Percentiles rank a stretch among this genome's conserved stretches.
These are phyloP conservation scores for Aspidapion aeneum DNA, from an alignment of 2,888 invertebrate species.

Conservation along the genomic window DNA sequence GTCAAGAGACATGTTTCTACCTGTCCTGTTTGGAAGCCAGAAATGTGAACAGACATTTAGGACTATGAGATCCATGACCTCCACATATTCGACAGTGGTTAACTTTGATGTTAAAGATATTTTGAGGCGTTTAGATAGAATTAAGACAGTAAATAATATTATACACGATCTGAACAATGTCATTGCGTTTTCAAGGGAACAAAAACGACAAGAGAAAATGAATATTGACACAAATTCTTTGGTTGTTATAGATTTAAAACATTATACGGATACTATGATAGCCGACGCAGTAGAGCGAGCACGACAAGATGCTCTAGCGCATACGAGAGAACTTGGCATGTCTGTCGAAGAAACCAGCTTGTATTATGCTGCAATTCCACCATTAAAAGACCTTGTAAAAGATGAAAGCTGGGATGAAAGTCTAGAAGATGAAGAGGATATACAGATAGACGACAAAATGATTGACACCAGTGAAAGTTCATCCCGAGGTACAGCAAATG, in stretches of 20 bases:
- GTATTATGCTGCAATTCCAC: conserved; percentile 7
- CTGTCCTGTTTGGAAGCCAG: conserved; percentile 5
- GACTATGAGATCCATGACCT: background rate
- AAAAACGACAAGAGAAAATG: background rate
- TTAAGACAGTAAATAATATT: too few relatives aligned
- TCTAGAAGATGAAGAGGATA: background rate
- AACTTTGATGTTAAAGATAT: background rate
- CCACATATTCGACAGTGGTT: background rate
- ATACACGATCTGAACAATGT: background rate
- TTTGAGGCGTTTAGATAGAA: too few relatives aligned
- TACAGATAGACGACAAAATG: background rate
- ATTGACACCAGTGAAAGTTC: background rate
- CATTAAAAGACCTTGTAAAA: too few relatives aligned
- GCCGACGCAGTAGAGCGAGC: background rate
- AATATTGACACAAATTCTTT: background rate
- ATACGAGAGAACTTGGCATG: background rate
- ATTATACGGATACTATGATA: background rate
- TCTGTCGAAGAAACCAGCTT: background rate
- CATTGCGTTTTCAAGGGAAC: too few relatives aligned
- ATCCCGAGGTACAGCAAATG: background rate
- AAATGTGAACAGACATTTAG: background rate
- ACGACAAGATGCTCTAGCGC: background rate
- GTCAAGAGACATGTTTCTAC: background rate
- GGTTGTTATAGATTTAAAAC: background rate
- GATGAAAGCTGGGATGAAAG: conserved; percentile 4